These are phyloP conservation scores for Rhagium mordax DNA, from an alignment of 2,888 invertebrate genomes.

Conservation along the genomic window DNA sequence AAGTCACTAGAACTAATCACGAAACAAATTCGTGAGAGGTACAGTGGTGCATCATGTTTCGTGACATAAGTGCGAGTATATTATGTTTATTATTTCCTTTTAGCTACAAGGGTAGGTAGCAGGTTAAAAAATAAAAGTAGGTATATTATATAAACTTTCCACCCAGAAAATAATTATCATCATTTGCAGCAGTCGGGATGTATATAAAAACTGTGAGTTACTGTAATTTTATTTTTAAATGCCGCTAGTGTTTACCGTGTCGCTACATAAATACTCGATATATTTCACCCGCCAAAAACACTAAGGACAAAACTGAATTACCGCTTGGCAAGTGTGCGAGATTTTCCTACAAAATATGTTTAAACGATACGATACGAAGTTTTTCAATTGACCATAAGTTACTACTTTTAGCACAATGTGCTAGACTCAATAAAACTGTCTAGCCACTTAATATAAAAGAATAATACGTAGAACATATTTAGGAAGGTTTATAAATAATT, in stretches of 20 bases:
- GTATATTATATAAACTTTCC: not conserved
- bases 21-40: too few species aligned
- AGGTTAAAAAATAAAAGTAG: not conserved
- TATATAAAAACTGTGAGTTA: constrained; percentile 13
- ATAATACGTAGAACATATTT: too few species aligned
- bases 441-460: too few species aligned
- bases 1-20: too few species aligned
- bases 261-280: constrained; percentile 23
- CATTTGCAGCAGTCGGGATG: not conserved
- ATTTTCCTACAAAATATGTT: constrained; percentile 4
- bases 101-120: not conserved
- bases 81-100: not conserved
- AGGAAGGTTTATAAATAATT: too few species aligned
- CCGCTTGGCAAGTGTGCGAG: constrained; percentile 10
- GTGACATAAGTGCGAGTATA: too few species aligned
- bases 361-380: not conserved
- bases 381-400: not conserved
- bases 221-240: constrained; percentile 11
- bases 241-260: constrained; percentile 1
- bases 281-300: constrained; percentile 27
- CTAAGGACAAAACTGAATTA: constrained; percentile 19
- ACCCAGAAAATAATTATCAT: constrained; percentile 5
- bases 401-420: not conserved
- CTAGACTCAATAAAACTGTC: not conserved
- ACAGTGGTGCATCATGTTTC: too few species aligned